Percentiles rank a stretch among this genome's conserved stretches.
phyloP scores from a whole-genome alignment of 2,888 invertebrate genomes.

The Microctonus aethiopoides region DNA sequence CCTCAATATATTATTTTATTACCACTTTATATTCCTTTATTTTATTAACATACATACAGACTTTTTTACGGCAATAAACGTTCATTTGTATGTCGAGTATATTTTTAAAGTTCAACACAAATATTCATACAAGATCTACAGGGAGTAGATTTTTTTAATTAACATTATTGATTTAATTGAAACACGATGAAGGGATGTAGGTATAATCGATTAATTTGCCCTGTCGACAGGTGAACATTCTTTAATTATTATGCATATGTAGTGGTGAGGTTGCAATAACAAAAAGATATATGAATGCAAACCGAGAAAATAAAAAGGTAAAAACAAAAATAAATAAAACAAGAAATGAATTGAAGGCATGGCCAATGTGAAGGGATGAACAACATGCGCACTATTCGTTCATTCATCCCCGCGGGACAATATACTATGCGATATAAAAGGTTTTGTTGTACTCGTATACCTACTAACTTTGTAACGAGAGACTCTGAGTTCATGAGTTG shows the following conservation, averaged over 20 bases:
- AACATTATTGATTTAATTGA: not conserved
- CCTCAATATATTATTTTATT: too few relatives aligned
- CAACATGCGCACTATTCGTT: constrained; percentile 3
- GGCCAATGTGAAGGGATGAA: not conserved
- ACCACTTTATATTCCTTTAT: not conserved
- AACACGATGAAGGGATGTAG: not conserved
- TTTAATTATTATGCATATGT: not conserved
- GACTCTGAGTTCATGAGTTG: not conserved
- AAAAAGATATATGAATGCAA: not conserved
- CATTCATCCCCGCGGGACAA: constrained; percentile 4
- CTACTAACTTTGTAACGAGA: not conserved
- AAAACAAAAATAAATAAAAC: not conserved
- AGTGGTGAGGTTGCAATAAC: not conserved
- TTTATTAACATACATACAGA: not conserved
- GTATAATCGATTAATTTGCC: not conserved
- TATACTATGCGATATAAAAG: too few relatives aligned
- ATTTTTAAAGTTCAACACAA: not conserved
- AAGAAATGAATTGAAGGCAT: not conserved
- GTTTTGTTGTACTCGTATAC: not conserved
- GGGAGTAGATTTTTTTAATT: not conserved
- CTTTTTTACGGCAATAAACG: not conserved
- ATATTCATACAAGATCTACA: not conserved
- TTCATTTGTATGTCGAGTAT: not conserved
- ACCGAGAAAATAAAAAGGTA: not conserved
- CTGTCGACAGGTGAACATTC: not conserved